Conservation (phyloP, 2,888 invertebrate genomes). For the Cosmia pyralina region DNA sequence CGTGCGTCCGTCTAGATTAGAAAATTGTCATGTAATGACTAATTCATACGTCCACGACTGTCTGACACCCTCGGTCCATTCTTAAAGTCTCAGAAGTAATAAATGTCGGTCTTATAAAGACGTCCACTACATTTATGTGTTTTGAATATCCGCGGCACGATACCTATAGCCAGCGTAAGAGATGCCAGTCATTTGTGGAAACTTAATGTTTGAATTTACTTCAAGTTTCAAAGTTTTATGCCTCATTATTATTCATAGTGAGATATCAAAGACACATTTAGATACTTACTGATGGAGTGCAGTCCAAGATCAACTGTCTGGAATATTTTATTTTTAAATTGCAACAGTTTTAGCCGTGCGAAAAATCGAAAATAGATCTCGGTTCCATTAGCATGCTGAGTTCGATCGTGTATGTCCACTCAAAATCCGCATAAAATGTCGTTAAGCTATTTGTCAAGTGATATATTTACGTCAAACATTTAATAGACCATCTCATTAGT, state of each 20-base stretch:
- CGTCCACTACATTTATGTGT: slow-evolving; percentile 5
- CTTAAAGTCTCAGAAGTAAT: slow-evolving; percentile 37
- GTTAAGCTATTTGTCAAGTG: slow-evolving; percentile 65
- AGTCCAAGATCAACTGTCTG: slow-evolving; percentile 4
- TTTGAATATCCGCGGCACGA: slow-evolving; percentile 9
- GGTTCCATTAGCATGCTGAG: slow-evolving; percentile 45
- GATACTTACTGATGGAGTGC: slow-evolving; percentile 18
- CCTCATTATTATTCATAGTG: neutral
- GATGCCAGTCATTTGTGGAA: neutral
- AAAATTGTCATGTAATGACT: slow-evolving; percentile 66
- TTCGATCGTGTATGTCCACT: slow-evolving; percentile 49
- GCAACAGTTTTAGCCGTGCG: slow-evolving; percentile 12
- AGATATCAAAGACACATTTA: slow-evolving; percentile 16
- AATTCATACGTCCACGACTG: slow-evolving; percentile 50
- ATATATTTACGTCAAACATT: slow-evolving; percentile 85
- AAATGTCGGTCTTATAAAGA: slow-evolving; percentile 40
- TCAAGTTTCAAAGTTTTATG: slow-evolving; percentile 1
- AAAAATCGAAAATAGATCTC: slow-evolving; percentile 19
- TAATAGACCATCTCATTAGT: slow-evolving; percentile 86
- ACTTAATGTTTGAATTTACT: slow-evolving; percentile 8
- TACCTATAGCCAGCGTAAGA: neutral
- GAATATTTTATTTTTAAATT: slow-evolving; percentile 30
- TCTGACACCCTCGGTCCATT: slow-evolving; percentile 38
- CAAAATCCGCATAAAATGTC: slow-evolving; percentile 56
- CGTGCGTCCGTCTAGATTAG: slow-evolving; percentile 75